Base-by-base conservation (phyloP, 2,797 vertebrate species). In the Ceryle rudis region DNA sequence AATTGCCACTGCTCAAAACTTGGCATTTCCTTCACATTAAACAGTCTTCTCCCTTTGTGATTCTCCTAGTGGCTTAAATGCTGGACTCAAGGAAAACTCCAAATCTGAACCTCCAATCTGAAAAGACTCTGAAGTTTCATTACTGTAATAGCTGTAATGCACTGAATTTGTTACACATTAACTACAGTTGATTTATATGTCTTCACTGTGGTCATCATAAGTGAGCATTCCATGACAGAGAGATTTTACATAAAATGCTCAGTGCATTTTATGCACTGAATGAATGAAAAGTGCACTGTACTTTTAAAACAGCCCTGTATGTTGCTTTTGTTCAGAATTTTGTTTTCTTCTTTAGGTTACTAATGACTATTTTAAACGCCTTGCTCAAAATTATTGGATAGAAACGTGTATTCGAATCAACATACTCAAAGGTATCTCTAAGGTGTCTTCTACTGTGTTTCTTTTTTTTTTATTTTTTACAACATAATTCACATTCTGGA, bases 401-500 rank as follows among this genome's bases (percentile, higher is more conserved):
- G n/a, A 79, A 79, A 84, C 62, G 11, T 44, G 2, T 10, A 41
- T 69, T 69, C 3, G 44, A 23, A 64, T 13, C 3, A 39, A 18
- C 35, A 28, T 13, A 28, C 6, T n/a, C 37, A 39, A 58, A 47
- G 3, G 5, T 39, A 26, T 62, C 14, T 29, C 20, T 31, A 57
- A 44, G 28, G 42, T 55, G 3, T 4, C 2, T 61, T 72, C 31
- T 55, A 22, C 11, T 6, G 13, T 0, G 0, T 46, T n/a, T 37
- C 5, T 5, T 61, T 41, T n/a, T 42, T 47, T 55, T 67, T 69
- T 19, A 10, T 28, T 51, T 51, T 51, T 70, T 90, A 5, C 12
- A 31, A 6, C 5, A 4, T 44, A 14, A 39, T 49, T 47, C 6
- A 28, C 5, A 35, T 5, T 71, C 37, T 58, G 55, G n/a, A 80